A percentile compares a stretch with the other conserved stretches of the same genome.
These are phyloP conservation scores for Bucco capensis DNA, from an alignment of 2,113 vertebrate species.

Conservation along the genomic window DNA sequence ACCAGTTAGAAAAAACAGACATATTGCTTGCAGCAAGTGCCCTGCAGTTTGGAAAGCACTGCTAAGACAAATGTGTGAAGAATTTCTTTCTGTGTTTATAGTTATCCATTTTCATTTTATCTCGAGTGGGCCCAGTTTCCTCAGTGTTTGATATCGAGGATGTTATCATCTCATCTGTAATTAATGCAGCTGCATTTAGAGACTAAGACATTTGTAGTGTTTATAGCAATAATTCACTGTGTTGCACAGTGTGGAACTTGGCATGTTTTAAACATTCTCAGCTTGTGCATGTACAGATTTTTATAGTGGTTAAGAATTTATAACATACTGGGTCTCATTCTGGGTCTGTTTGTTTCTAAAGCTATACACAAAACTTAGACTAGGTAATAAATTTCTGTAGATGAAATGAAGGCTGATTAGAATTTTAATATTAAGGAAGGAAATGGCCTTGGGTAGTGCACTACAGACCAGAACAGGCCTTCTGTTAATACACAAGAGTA, in stretches of 20 bases:
- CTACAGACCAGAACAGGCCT: conserved; percentile 22
- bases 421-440: conserved; percentile 58
- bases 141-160: not conserved
- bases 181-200: not conserved
- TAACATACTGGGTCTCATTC: not conserved
- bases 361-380: not conserved
- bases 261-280: not conserved
- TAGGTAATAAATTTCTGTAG: conserved; percentile 10
- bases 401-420: conserved; percentile 32
- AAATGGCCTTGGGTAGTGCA: conserved; percentile 29
- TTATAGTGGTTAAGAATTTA: not conserved
- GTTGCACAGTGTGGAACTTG: not conserved
- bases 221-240: not conserved
- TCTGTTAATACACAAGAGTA: conserved; percentile 48
- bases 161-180: not conserved
- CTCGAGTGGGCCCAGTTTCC: not conserved
- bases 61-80: not conserved
- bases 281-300: not conserved
- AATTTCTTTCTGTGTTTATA: not conserved
- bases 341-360: not conserved
- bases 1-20: not conserved
- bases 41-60: not conserved
- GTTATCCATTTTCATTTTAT: not conserved
- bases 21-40: not conserved
- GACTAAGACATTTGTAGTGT: not conserved